Evolutionary conservation across 2,113 vertebrate species (phyloP).

Genomic region (Semicossyphus pulcher): DNA sequence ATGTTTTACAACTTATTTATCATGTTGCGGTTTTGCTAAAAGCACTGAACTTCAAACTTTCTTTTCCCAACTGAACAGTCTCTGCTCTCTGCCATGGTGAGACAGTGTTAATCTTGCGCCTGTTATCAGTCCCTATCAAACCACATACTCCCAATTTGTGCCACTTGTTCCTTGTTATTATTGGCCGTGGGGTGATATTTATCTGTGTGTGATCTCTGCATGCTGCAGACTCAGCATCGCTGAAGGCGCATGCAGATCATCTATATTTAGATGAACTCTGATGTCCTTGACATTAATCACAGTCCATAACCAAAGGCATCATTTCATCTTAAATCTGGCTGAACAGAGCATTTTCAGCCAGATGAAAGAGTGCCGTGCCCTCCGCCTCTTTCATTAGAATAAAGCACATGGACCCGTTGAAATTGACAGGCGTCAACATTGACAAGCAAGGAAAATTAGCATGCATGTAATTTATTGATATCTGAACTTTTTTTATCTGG

Average conservation of each 20-base stretch:
- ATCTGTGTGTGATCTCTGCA: conserved; percentile 41
- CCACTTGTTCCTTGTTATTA: conserved; percentile 27
- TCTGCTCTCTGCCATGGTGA: background rate
- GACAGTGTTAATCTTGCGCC: background rate
- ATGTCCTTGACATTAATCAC: conserved; percentile 80
- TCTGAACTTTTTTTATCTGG: conserved; percentile 58
- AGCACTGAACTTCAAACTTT: background rate
- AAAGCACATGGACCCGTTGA: conserved; percentile 62
- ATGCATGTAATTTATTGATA: conserved; percentile 76
- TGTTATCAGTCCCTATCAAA: conserved; percentile 15
- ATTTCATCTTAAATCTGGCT: conserved; percentile 82
- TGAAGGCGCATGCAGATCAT: conserved; percentile 48
- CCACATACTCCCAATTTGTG: conserved; percentile 8
- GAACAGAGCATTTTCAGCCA: conserved; percentile 61
- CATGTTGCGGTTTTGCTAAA: background rate
- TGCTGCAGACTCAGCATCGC: conserved; percentile 53
- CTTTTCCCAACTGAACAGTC: background rate
- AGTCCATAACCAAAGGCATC: conserved; percentile 78
- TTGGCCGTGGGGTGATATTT: conserved; percentile 44
- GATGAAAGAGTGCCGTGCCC: conserved; percentile 73
- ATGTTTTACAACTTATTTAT: too few relatives aligned
- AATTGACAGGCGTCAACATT: conserved; percentile 74
- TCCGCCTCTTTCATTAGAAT: conserved; percentile 80
- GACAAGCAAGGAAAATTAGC: conserved; percentile 74
- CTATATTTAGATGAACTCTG: conserved; percentile 75